Conservation (phyloP, 2,113 vertebrate species). For the Gobiocypris rarus region DNA sequence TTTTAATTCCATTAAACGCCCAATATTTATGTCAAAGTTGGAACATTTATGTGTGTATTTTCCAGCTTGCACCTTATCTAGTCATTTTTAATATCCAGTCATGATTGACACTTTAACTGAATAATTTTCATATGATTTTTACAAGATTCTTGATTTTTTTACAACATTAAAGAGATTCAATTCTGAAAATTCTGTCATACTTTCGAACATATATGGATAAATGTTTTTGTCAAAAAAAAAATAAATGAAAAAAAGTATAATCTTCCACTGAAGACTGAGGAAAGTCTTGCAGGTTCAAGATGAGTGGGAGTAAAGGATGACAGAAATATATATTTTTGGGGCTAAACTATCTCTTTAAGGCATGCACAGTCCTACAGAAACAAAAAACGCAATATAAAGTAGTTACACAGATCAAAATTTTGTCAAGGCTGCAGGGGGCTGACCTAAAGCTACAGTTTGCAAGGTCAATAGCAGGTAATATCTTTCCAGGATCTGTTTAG, state of each 20-base stretch:
- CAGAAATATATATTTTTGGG: not conserved
- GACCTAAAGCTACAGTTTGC: slow-evolving; percentile 37
- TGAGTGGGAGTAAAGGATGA: not conserved
- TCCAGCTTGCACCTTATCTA: not conserved
- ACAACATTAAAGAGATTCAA: too few relatives aligned
- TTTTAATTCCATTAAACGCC: not conserved
- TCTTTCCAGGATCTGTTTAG: slow-evolving; percentile 52
- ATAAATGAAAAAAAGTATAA: too few relatives aligned
- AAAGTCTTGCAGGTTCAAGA: not conserved
- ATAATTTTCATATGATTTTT: not conserved
- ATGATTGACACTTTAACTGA: not conserved
- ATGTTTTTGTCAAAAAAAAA: not conserved
- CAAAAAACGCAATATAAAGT: slow-evolving; percentile 16
- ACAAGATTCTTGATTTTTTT: not conserved
- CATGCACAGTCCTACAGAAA: slow-evolving; percentile 6
- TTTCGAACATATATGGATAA: not conserved
- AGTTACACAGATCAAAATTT: slow-evolving; percentile 32
- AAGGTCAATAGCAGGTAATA: slow-evolving; percentile 63
- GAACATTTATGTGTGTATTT: not conserved
- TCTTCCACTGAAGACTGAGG: not conserved
- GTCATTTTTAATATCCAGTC: not conserved
- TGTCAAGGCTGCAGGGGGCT: slow-evolving; percentile 28
- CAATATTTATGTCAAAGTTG: not conserved
- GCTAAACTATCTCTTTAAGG: slow-evolving; percentile 4
- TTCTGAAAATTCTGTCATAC: not conserved